Evolutionary conservation across 2,888 invertebrate species (phyloP), one percentile per base, ranked within the genome.

Genomic region (Diaphora mendica): DNA sequence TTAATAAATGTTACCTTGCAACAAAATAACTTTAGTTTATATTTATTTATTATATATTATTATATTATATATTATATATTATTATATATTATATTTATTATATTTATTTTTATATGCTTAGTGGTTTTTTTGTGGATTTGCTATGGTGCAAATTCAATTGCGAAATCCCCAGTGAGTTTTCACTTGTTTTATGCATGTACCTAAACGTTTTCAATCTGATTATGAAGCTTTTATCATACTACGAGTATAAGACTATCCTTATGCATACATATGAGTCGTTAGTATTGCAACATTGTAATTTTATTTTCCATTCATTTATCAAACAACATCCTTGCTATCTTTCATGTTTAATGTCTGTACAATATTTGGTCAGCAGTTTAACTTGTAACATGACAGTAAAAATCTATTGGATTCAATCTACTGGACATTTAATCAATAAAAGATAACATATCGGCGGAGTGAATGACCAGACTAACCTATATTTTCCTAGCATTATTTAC

Each of bases 341-440:
- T 26, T 59, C 59, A 5, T 15, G n/a, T n/a, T 55, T n/a, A n/a
- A n/a, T n/a, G 26, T 15, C 26, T 17, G 30, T 17, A 30, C 17
- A 30, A 30, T 30, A 30, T 62, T 62, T 62, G 17, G 5, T 17
- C 17, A 13, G 17, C 13, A 5, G 15, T 30, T 15, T 62, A 62
- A 13, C 59, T 62, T 17, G 17, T 62, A 55, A n/a, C 11, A 3
- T n/a, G 51, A 23, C 23, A 62, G 62, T 30, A 62, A 62, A 30
- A 62, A 30, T 62, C 79, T 83, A 82, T 86, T 83, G 75, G 81
- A 85, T 82, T 79, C 68, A 72, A 80, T 78, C 77, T 68, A 70
- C 71, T 35, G 68, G 78, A 77, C 72, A 77, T 70, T 66, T 75
- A 82, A 79, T 79, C 82, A 78, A 77, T 74, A 77, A 35, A 70